Base-by-base conservation (phyloP, 2,797 vertebrate species). In the Bradypodion ventrale region DNA sequence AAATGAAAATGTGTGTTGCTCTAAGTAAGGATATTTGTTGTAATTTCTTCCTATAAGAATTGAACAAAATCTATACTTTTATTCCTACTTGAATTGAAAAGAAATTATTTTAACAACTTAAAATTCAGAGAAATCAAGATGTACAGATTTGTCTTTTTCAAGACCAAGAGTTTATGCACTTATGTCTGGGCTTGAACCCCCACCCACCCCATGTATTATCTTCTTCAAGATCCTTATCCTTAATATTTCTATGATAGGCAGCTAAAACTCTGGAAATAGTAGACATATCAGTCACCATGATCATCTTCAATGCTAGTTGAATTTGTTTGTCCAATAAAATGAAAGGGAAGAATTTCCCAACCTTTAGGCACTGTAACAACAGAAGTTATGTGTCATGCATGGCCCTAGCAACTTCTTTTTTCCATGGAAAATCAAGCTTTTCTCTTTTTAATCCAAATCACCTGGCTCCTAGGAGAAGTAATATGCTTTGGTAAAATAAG, bases 371-470 rank as follows among this genome's bases (percentile, higher is more conserved):
- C 10, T 68, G 66, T 19, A 59, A n/a, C 63, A 59, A 19, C 35
- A 1, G 42, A 40, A 23, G 32, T 13, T 42, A 44, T 66, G 44
- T 16, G 62, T 66, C 35, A 56, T 19, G 5, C 56, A 10, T 19
- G 46, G 21, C 46, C 35, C 29, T 75, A 59, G 29, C 9, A 40
- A 69, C 84, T 56, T 56, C 52, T 82, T 56, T 80, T 72, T 7
- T 73, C 52, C 62, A 73, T 83, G 82, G 82, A 82, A 87, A 85
- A 46, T 9, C 27, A 63, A 63, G 83, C 62, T 84, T 60, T 80
- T 78, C 69, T 86, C 2, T 42, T 23, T 49, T 37, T 25, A 32
- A 13, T 63, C 27, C 13, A 32, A 19, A 32, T 60, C 21, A 23
- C 25, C 52, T 82, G 19, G 19, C 6, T 52, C 59, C 23, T n/a